Evolutionary conservation across 2,888 invertebrate species (phyloP), one percentile per base, ranked within the genome.

Genomic region (Zaprionus obscuricornis): DNA sequence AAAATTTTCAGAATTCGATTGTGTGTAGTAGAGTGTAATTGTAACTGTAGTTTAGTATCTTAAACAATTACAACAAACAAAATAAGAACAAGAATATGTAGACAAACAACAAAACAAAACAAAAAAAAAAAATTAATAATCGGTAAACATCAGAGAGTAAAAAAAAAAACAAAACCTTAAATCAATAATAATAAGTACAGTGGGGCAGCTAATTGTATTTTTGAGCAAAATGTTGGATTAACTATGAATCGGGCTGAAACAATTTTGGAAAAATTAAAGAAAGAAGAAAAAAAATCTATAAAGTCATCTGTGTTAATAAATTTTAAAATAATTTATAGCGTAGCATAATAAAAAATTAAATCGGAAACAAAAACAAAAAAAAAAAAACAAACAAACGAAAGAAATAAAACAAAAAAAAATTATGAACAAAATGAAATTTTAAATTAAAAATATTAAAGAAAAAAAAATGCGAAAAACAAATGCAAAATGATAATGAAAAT

Each of bases 261-360:
- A 66, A 74, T 54, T 74, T 68, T 77, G 79, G 66, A 60, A 58
- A 83, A 40, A 29, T 49, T 37, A 50, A 42, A 39, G 39, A 63
- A 33, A 62, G 72, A 68, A 71, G 66, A 46, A 67, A 55, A 52
- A 67, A 69, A 46, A 74, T 69, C 84, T 85, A 89, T 88, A 89
- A 90, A 90, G 89, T 89, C 89, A 90, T 89, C 89, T 89, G 90
- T 89, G 89, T 89, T 89, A 89, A 87, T 87, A 88, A 85, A 87
- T 85, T 78, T 81, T 82, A 87, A 87, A 83, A 85, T 87, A 86
- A 76, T 79, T 85, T 86, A 73, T 83, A 82, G 75, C 58, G 69
- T 82, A 82, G 87, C 62, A 67, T 73, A 74, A 85, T 59, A 59
- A 71, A 66, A 57, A 47, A 59, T 49, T 31, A 68, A 67, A 47